A percentile compares a stretch with the other conserved stretches of the same genome.
Evolutionary conservation across 1,140 invertebrate species (phyloP).

Genomic region (Whitmania pigra): DNA sequence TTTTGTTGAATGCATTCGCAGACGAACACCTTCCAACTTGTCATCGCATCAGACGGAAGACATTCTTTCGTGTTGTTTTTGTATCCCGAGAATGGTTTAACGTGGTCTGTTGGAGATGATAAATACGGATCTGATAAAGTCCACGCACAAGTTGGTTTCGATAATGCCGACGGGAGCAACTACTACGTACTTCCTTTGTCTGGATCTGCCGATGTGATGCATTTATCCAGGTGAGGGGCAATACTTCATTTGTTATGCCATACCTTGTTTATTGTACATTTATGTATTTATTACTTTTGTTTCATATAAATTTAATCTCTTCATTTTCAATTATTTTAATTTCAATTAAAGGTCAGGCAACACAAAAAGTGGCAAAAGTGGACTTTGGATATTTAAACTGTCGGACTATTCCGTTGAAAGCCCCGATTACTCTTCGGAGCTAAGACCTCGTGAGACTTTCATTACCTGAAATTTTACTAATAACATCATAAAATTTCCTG

Average conservation of each 20-base stretch:
- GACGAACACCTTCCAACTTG: conserved; percentile 68
- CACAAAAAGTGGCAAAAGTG: neutral
- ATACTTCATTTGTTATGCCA: too few relatives aligned
- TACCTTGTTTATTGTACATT: neutral
- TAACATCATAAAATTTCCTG: too few relatives aligned
- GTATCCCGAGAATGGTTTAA: conserved; percentile 71
- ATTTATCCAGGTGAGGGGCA: conserved; percentile 54
- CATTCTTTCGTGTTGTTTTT: conserved; percentile 70
- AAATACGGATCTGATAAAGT: conserved; percentile 57
- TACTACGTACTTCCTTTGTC: conserved; percentile 60
- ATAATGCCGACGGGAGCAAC: conserved; percentile 61
- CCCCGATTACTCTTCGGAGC: too few relatives aligned
- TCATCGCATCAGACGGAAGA: conserved; percentile 64
- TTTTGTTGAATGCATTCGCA: conserved; percentile 31
- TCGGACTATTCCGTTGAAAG: too few relatives aligned
- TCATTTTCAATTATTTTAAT: conserved; percentile 2
- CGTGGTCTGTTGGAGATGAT: conserved; percentile 69
- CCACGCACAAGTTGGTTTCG: conserved; percentile 78
- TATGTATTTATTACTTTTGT: conserved; percentile 12
- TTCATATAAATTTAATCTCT: conserved; percentile 5
- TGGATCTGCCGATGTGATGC: conserved; percentile 67
- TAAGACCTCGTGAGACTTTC: too few relatives aligned
- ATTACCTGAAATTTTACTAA: too few relatives aligned
- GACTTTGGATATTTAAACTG: neutral
- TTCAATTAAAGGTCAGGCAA: neutral